phyloP scores from a whole-genome alignment of 2,797 vertebrate genomes.

The Danio aesculapii region DNA sequence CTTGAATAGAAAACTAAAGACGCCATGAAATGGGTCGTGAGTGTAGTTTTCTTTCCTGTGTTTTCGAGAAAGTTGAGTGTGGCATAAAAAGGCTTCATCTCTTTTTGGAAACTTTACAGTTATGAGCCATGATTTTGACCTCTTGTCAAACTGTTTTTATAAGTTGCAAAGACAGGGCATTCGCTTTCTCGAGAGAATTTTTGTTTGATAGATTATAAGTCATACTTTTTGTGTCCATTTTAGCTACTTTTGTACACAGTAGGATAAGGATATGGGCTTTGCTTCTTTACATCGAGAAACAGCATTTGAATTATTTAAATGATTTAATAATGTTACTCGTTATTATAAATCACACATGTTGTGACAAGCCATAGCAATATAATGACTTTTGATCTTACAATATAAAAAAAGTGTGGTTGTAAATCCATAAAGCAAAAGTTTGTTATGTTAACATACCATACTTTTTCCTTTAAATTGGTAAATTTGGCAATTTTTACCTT shows the following conservation, averaged over 20 bases:
- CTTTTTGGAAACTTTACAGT: background rate
- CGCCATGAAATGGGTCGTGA: conserved; percentile 4
- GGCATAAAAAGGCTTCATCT: background rate
- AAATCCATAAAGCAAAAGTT: no score
- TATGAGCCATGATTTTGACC: background rate
- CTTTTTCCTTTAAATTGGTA: no score
- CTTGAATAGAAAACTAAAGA: background rate
- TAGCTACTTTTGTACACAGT: background rate
- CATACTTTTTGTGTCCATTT: background rate
- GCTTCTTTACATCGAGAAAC: no score
- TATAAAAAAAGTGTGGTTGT: no score
- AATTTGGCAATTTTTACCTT: no score
- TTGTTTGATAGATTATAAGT: background rate
- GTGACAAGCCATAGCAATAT: no score
- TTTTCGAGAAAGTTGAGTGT: background rate
- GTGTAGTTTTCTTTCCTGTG: background rate
- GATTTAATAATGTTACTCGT: no score
- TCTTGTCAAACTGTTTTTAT: background rate
- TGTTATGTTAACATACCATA: no score
- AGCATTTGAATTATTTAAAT: no score
- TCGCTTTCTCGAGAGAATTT: background rate
- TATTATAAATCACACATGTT: no score
- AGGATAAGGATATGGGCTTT: no score
- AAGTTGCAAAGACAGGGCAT: background rate
- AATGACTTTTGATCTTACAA: no score